A percentile compares a stretch with the other conserved stretches of the same genome.
Conservation (phyloP, 2,888 invertebrate genomes). For the Perizoma flavofasciatum region DNA sequence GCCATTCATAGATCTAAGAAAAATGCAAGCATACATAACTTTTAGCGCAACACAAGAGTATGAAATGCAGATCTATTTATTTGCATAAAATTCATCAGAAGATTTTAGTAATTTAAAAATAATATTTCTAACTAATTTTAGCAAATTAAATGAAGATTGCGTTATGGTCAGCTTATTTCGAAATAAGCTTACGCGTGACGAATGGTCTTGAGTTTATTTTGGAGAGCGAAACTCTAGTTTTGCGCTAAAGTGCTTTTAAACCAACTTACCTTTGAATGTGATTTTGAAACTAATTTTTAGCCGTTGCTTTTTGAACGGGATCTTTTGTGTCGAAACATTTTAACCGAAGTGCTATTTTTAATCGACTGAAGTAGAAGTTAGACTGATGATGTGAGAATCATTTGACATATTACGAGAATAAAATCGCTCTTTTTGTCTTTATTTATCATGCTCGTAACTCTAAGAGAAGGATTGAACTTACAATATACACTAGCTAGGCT, state of each 20-base stretch:
- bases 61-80: not conserved
- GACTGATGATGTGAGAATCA: no score
- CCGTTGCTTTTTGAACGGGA: no score
- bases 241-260: not conserved
- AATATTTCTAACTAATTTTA: no score
- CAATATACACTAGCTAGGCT: not conserved
- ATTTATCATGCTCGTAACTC: no score
- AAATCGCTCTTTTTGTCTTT: no score
- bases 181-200: constrained; percentile 33
- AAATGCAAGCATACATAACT: not conserved
- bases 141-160: constrained; percentile 8
- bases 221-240: not conserved
- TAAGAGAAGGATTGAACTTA: not conserved
- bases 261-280: no score
- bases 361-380: constrained; percentile 9
- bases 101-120: not conserved
- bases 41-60: constrained; percentile 11
- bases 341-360: constrained; percentile 1
- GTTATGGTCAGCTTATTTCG: constrained; percentile 34
- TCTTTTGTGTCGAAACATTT: no score
- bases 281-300: no score
- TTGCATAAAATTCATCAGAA: not conserved
- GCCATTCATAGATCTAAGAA: constrained; percentile 15
- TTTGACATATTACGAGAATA: not conserved
- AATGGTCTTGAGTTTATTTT: constrained; percentile 8